Conservation (phyloP, 1,140 invertebrate genomes). For the Zaprionus vittiger region DNA sequence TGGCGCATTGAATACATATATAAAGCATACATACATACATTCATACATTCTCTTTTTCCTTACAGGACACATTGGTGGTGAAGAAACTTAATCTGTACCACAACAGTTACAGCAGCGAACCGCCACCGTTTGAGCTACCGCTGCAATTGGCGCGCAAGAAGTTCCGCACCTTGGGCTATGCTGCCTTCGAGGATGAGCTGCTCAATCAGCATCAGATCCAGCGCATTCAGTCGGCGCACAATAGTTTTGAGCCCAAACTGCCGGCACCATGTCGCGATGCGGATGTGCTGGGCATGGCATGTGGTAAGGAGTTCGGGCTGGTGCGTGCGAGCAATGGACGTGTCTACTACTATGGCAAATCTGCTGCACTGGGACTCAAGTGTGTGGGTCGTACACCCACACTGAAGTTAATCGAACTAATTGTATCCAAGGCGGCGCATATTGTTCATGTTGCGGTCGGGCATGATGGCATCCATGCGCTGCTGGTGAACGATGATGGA, state of each 20-base stretch:
- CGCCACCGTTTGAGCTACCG: slow-evolving; percentile 88
- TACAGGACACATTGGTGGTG: slow-evolving; percentile 78
- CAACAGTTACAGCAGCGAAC: slow-evolving; percentile 72
- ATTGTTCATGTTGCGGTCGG: slow-evolving; percentile 93
- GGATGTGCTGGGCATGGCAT: slow-evolving; percentile 84
- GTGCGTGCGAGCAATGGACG: slow-evolving; percentile 91
- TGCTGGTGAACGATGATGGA: slow-evolving; percentile 95
- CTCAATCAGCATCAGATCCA: slow-evolving; percentile 84
- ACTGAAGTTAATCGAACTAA: slow-evolving; percentile 91
- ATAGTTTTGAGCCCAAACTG: slow-evolving; percentile 81
- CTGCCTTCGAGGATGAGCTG: slow-evolving; percentile 89
- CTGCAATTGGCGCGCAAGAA: slow-evolving; percentile 93
- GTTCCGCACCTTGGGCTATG: slow-evolving; percentile 90
- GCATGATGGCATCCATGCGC: slow-evolving; percentile 96
- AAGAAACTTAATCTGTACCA: slow-evolving; percentile 76
- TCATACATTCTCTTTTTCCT: not conserved
- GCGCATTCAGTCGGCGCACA: slow-evolving; percentile 81
- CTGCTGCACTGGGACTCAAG: slow-evolving; percentile 86
- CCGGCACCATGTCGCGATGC: slow-evolving; percentile 69
- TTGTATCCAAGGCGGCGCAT: slow-evolving; percentile 90
- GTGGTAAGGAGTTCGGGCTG: slow-evolving; percentile 94
- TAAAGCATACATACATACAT: not conserved
- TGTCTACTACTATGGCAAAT: slow-evolving; percentile 92
- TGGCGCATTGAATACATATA: too few relatives aligned
- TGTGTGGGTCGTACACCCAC: slow-evolving; percentile 85